Percentiles rank a stretch among this genome's conserved stretches.
phyloP scores from a whole-genome alignment of 2,797 vertebrate species.

The Cryptoprocta ferox region DNA sequence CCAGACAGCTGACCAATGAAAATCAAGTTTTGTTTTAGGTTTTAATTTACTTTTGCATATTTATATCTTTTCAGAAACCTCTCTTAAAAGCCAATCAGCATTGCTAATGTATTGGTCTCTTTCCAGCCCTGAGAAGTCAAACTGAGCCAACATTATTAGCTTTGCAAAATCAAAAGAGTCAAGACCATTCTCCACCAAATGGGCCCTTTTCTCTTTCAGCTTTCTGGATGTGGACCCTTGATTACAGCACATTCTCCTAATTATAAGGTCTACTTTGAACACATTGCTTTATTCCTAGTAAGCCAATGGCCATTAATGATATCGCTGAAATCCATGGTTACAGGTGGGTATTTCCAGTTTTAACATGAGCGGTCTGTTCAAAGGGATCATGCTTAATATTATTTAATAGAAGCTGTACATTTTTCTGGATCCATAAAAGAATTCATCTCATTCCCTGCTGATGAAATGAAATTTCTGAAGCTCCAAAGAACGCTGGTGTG shows the following conservation, averaged over 20 bases:
- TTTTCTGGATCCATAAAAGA: background rate
- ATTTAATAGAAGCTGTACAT: slow-evolving; percentile 46
- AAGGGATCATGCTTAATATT: slow-evolving; percentile 42
- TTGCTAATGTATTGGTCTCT: slow-evolving; percentile 30
- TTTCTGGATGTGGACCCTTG: background rate
- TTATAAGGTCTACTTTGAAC: slow-evolving; percentile 52
- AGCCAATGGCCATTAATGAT: slow-evolving; percentile 21
- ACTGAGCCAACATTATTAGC: slow-evolving; percentile 57
- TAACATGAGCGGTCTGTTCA: slow-evolving; percentile 42
- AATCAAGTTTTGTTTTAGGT: slow-evolving; percentile 53
- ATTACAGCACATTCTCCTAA: slow-evolving; percentile 59
- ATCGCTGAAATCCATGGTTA: background rate
- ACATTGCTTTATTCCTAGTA: slow-evolving; percentile 49
- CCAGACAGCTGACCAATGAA: background rate
- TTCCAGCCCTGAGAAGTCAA: slow-evolving; percentile 48
- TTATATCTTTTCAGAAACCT: slow-evolving; percentile 49
- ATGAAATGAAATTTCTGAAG: slow-evolving; percentile 64
- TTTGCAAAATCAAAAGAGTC: slow-evolving; percentile 52
- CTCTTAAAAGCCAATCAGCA: slow-evolving; percentile 56
- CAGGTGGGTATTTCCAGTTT: slow-evolving; percentile 50
- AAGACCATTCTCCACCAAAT: background rate
- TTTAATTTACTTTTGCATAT: slow-evolving; percentile 44
- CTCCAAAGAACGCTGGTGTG: background rate
- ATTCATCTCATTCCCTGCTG: slow-evolving; percentile 41
- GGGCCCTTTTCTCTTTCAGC: background rate